These are phyloP conservation scores for Rhagophthalmus giganteus DNA, from an alignment of 2,888 invertebrate species.

Conservation along the genomic window DNA sequence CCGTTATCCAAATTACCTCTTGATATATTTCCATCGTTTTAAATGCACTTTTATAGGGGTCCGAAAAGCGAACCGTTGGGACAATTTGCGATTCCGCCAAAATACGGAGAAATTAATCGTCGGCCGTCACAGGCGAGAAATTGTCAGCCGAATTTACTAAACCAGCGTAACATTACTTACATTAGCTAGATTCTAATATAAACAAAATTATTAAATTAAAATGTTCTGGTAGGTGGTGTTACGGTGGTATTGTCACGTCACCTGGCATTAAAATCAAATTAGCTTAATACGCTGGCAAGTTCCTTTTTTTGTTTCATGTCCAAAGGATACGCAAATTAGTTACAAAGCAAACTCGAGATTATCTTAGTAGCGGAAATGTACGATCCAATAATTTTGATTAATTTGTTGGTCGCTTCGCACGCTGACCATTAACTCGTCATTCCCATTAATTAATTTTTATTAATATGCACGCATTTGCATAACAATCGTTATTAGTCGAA, in stretches of 20 bases:
- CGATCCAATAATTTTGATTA: slow-evolving; percentile 30
- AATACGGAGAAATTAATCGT: slow-evolving; percentile 23
- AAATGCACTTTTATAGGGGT: too few species aligned
- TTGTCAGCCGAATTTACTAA: slow-evolving; percentile 44
- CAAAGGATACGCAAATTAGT: slow-evolving; percentile 34
- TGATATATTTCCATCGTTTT: too few species aligned
- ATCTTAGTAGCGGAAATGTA: slow-evolving; percentile 27
- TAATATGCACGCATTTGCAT: slow-evolving; percentile 19
- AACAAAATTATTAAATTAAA: slow-evolving; percentile 56
- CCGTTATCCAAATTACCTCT: too few species aligned
- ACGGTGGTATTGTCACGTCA: slow-evolving; percentile 54
- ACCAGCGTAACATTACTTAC: slow-evolving; percentile 46
- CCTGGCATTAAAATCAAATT: slow-evolving; percentile 55
- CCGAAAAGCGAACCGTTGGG: slow-evolving; percentile 24
- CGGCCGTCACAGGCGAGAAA: slow-evolving; percentile 38
- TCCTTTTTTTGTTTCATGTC: slow-evolving; percentile 31
- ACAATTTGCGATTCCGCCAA: slow-evolving; percentile 13
- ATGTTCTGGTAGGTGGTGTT: slow-evolving; percentile 55
- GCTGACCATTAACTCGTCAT: slow-evolving; percentile 22
- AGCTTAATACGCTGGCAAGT: slow-evolving; percentile 41
- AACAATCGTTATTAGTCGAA: slow-evolving; percentile 16
- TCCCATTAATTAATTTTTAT: slow-evolving; percentile 24
- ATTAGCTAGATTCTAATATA: slow-evolving; percentile 42
- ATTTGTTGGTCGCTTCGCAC: slow-evolving; percentile 20
- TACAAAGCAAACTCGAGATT: slow-evolving; percentile 26